Base-by-base conservation (phyloP, 2,797 vertebrate genomes). In the Todus mexicanus region DNA sequence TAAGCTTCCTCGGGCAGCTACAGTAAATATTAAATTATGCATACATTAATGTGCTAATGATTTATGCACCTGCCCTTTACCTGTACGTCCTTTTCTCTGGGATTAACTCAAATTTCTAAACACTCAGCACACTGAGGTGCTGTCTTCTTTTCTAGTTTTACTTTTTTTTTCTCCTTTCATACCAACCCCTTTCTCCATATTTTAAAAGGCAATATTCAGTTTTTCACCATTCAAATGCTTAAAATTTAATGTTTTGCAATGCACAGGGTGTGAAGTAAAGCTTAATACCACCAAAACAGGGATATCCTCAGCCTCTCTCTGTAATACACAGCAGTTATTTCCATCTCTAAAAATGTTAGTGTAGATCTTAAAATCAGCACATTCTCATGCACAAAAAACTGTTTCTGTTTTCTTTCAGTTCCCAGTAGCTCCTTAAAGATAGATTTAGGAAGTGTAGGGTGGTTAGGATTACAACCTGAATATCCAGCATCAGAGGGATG, bases 1-100 rank as follows among this genome's bases (percentile, higher is more conserved):
- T 75, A 82, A 79, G 40, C 45, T 76, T 92, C 40, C 53, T 93
- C 31, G 68, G 78, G 57, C 86, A 92, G 45, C 40, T 56, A 79
- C 29, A 60, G 79, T 87, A 92, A 93, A 89, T 90, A 90, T 42
- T 45, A 89, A 89, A n/a, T 84, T 79, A 80, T 87, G 60, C 43
- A 79, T 51, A 84, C 38, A 89, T 90, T 94, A 86, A 72, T 73
- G 27, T 3, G 4, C 40, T 81, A 81, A 70, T 89, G 81, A 87
- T 94, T 92, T 89, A 89, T 94, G 50, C 37, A 68, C 37, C 64
- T 94, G 74, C 26, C 56, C 81, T 92, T 87, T 90, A 68, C 66
- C 25, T 76, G 57, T 48, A 43, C 45, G 5, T 92, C 64, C 10
- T 84, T 79, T 94, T 76, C 53, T 64, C 38, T 73, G 64, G 12